Evolutionary conservation across 2,888 invertebrate species (phyloP).

Genomic region (Amphipoea oculea): DNA sequence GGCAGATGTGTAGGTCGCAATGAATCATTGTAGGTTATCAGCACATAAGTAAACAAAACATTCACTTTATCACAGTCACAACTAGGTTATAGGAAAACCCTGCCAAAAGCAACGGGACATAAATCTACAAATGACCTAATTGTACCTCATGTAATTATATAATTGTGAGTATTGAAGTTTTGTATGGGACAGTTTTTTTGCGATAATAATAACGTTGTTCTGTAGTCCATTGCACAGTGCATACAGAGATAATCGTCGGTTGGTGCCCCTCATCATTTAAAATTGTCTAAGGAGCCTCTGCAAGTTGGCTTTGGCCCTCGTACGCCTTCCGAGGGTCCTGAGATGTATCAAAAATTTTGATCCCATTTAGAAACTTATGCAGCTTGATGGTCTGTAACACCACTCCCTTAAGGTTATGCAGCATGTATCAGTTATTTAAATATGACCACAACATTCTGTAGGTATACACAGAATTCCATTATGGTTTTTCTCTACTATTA

Average conservation of each 20-base stretch:
- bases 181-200: too few species aligned
- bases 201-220: background rate
- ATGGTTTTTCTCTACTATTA: too few species aligned
- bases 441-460: background rate
- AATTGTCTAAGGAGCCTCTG: too few species aligned
- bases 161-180: too few species aligned
- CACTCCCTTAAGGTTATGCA: background rate
- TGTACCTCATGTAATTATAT: too few species aligned
- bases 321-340: too few species aligned
- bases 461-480: background rate
- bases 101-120: background rate
- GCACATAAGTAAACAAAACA: conserved; percentile 30
- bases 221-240: too few species aligned
- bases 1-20: conserved; percentile 20
- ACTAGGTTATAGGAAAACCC: conserved; percentile 16
- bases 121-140: background rate
- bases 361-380: background rate
- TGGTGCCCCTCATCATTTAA: too few species aligned
- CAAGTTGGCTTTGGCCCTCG: too few species aligned
- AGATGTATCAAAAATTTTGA: background rate
- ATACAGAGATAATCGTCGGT: too few species aligned
- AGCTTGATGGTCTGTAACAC: background rate
- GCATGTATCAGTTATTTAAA: background rate
- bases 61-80: conserved; percentile 34
- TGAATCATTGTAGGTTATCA: conserved; percentile 46